These are phyloP conservation scores for Thera obeliscata DNA, from an alignment of 2,888 invertebrate species.

Conservation along the genomic window DNA sequence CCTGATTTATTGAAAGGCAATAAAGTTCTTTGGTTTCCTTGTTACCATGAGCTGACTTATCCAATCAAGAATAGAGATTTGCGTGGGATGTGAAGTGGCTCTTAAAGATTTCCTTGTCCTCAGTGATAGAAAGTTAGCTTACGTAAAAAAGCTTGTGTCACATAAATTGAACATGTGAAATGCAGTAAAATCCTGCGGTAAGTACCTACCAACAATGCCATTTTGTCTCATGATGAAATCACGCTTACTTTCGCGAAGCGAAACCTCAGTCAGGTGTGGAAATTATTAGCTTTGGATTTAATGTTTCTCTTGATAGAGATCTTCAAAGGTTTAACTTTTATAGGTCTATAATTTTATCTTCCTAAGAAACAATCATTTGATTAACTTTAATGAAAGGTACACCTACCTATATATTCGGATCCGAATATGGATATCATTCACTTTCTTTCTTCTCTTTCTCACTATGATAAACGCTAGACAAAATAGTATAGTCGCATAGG, in stretches of 20 bases:
- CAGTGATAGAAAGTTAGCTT: slow-evolving; percentile 47
- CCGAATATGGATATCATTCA: slow-evolving; percentile 27
- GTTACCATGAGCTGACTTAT: slow-evolving; percentile 29
- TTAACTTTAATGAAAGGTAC: not conserved
- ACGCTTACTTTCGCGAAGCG: slow-evolving; percentile 37
- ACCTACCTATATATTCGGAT: slow-evolving; percentile 26
- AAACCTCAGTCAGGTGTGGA: slow-evolving; percentile 25
- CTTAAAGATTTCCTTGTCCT: slow-evolving; percentile 41
- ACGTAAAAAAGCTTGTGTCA: slow-evolving; percentile 48
- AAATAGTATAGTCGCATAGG: slow-evolving; percentile 29
- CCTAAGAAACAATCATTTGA: not conserved
- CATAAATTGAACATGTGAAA: slow-evolving; percentile 54
- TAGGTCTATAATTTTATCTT: slow-evolving; percentile 5
- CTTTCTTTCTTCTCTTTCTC: slow-evolving; percentile 16
- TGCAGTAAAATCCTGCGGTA: slow-evolving; percentile 37
- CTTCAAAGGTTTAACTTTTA: slow-evolving; percentile 12
- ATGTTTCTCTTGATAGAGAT: slow-evolving; percentile 8
- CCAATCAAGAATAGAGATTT: slow-evolving; percentile 37
- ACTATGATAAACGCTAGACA: slow-evolving; percentile 1
- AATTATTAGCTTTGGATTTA: slow-evolving; percentile 16
- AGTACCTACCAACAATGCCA: slow-evolving; percentile 36
- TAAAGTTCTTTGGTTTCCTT: slow-evolving; percentile 10
- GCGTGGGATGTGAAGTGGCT: slow-evolving; percentile 36
- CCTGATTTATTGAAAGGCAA: not conserved
- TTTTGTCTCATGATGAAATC: slow-evolving; percentile 35